Percentiles rank a stretch among this genome's conserved stretches.
Conservation (phyloP, 2,888 invertebrate species). For the Lacanobia oleracea region DNA sequence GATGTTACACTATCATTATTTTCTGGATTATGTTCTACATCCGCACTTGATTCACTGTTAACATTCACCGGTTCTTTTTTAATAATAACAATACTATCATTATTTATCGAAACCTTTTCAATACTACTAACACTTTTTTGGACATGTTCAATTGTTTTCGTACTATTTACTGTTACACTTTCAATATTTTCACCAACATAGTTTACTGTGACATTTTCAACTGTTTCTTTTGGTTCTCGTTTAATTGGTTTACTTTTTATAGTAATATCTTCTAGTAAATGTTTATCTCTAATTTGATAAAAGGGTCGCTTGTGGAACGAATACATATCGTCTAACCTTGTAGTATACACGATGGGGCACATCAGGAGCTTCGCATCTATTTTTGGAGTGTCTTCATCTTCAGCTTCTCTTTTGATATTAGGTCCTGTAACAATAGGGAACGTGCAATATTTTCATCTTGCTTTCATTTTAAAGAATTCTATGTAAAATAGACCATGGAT, state of each 20-base stretch:
- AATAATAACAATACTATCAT: background rate
- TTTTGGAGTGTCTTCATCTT: slow-evolving; percentile 60
- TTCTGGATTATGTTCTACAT: background rate
- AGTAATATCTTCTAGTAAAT: slow-evolving; percentile 72
- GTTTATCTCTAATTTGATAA: slow-evolving; percentile 67
- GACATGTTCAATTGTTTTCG: slow-evolving; percentile 9
- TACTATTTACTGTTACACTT: slow-evolving; percentile 23
- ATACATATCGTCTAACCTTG: slow-evolving; percentile 80
- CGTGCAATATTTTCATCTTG: too few relatives aligned
- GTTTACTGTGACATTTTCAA: slow-evolving; percentile 15
- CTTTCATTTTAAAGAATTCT: too few relatives aligned
- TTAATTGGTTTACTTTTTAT: slow-evolving; percentile 79
- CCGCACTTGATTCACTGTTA: background rate
- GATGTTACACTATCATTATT: slow-evolving; percentile 24
- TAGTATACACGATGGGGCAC: slow-evolving; percentile 80
- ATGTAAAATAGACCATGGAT: too few relatives aligned
- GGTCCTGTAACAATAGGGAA: slow-evolving; percentile 43
- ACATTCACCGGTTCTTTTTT: background rate
- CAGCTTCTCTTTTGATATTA: slow-evolving; percentile 35
- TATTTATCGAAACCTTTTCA: slow-evolving; percentile 2
- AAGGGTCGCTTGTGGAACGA: slow-evolving; percentile 69
- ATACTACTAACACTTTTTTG: slow-evolving; percentile 3
- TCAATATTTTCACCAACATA: slow-evolving; percentile 28
- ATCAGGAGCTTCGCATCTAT: slow-evolving; percentile 84
- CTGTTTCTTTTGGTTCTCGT: slow-evolving; percentile 6